A percentile compares a stretch with the other conserved stretches of the same genome.
phyloP scores from a whole-genome alignment of 2,888 invertebrate species.

The Archips xylosteana region DNA sequence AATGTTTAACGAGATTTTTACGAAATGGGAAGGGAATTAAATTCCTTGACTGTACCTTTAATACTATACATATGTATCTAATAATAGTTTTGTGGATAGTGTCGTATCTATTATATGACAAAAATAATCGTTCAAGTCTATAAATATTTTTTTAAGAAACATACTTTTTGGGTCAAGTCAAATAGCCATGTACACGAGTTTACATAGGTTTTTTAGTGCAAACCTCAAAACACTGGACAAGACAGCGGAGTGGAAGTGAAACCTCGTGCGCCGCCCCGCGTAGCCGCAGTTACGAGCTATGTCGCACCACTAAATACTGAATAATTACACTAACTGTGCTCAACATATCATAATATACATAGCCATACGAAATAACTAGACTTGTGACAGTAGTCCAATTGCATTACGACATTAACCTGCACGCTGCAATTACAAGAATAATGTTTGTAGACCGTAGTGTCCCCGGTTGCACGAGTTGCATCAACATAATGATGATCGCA shows the following conservation, averaged over 20 bases:
- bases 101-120: too few species aligned
- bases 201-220: too few species aligned
- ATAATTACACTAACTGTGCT: neutral
- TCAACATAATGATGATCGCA: slow-evolving; percentile 62
- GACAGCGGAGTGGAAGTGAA: neutral
- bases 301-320: neutral
- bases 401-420: slow-evolving; percentile 27
- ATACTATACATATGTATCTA: too few species aligned
- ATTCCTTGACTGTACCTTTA: too few species aligned
- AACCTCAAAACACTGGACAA: too few species aligned
- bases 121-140: too few species aligned
- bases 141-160: too few species aligned
- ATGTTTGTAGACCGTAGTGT: slow-evolving; percentile 53
- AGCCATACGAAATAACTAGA: neutral
- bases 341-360: neutral
- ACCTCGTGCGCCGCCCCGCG: neutral
- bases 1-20: too few species aligned
- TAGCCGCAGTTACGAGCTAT: slow-evolving; percentile 3
- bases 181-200: too few species aligned
- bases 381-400: slow-evolving; percentile 19
- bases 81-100: too few species aligned
- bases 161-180: too few species aligned
- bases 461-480: slow-evolving; percentile 62
- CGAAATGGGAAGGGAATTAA: too few species aligned
- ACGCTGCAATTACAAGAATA: slow-evolving; percentile 37